Evolutionary conservation across 2,797 vertebrate genomes (phyloP), one percentile per base, ranked within the genome.

Genomic region (Tenualosa ilisha): DNA sequence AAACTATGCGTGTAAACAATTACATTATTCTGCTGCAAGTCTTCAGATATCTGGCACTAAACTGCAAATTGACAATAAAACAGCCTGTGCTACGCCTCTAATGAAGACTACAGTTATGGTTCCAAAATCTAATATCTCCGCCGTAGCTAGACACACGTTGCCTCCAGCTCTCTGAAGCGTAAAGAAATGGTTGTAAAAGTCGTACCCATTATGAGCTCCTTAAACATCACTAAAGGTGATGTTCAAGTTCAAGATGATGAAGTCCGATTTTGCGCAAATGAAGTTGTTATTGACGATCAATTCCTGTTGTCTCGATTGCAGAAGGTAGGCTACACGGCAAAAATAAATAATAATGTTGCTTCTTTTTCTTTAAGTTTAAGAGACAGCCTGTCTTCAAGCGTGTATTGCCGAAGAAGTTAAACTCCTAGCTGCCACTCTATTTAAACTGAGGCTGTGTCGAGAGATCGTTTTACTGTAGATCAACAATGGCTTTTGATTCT

Each of bases 191-290:
- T 20, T 79, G 43, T 79, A 43, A 79, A 72, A 79, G 43, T 40
- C 72, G 72, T 79, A 79, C 72, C 72, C 5, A 46, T 79, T 79
- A 46, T 20, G 72, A 79, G 37, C 17, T 46, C 40, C 40, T 79
- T 17, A 46, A 84, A 40, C 49, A 46, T 12, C 43, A 49, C 22
- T 53, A 53, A 22, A 22, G 15, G 72, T 88, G 7, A 88, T 68
- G 84, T 84, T 86, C 85, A 88, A 53, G 83, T 84, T 88, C 40
- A 87, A 86, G 85, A 86, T 83, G 68, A 88, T 82, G 83, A 85
- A 63, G 84, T 83, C 86, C 82, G 81, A 68, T 63, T 85, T 43
- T 40, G 12, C 59, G 61, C 72, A 81, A 51, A 40, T n/a, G 85
- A 84, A 82, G 85, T 59, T 87, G 83, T 88, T 85, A 84, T 86